phyloP scores from a whole-genome alignment of 2,888 invertebrate genomes.

The Ctena decussata region DNA sequence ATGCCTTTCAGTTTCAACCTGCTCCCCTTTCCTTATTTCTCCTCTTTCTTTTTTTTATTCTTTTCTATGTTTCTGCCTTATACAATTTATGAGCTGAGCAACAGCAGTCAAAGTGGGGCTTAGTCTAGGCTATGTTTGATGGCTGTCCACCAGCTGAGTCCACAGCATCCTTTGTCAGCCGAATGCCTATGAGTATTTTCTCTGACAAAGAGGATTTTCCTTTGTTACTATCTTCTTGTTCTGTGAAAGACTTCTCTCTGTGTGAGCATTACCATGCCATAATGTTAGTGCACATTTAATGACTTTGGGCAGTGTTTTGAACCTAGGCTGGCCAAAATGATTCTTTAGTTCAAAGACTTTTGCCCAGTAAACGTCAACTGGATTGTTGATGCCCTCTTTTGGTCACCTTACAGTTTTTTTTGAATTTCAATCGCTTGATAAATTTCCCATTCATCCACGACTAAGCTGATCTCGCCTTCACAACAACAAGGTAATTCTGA shows the following conservation, averaged over 20 bases:
- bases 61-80: too few relatives aligned
- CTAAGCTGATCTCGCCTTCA: neutral
- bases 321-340: constrained; percentile 19
- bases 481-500: neutral
- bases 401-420: neutral
- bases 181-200: constrained; percentile 36
- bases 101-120: too few relatives aligned
- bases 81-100: too few relatives aligned
- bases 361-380: constrained; percentile 25
- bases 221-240: constrained; percentile 31
- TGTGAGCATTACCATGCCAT: constrained; percentile 19
- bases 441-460: constrained; percentile 1
- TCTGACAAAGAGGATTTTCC: constrained; percentile 43
- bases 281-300: constrained; percentile 31
- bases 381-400: neutral
- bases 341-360: neutral
- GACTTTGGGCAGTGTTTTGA: constrained; percentile 27
- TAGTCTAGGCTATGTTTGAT: too few relatives aligned
- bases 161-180: constrained; percentile 38
- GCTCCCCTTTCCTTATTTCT: neutral
- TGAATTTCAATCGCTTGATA: constrained; percentile 23
- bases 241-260: constrained; percentile 26
- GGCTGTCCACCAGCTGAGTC: constrained; percentile 18
- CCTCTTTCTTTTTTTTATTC: too few relatives aligned
- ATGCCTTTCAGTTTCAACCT: too few relatives aligned